Conservation (phyloP, 1,140 invertebrate genomes). For the Hycleus phaleratus region DNA sequence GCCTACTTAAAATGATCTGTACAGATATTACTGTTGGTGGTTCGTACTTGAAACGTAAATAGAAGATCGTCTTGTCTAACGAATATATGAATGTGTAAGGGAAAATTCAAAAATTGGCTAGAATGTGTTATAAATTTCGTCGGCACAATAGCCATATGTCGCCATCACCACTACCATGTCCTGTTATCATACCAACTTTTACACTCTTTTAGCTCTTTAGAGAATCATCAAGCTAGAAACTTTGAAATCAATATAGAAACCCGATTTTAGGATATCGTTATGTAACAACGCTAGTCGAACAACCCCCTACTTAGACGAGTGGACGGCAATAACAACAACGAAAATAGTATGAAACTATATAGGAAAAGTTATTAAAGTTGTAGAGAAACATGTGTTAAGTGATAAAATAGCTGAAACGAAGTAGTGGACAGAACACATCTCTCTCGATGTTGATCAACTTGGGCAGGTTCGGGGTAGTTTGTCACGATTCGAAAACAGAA, state of each 20-base stretch:
- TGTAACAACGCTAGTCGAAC: too few relatives aligned
- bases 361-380: conserved; percentile 14
- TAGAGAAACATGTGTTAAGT: conserved; percentile 8
- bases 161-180: conserved; percentile 11
- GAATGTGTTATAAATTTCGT: conserved; percentile 19
- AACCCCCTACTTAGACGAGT: too few relatives aligned
- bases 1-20: conserved; percentile 26
- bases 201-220: conserved; percentile 37
- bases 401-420: background rate
- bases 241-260: conserved; percentile 32
- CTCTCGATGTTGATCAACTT: conserved; percentile 1
- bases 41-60: too few relatives aligned
- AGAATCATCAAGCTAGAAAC: conserved; percentile 36
- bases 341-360: conserved; percentile 4
- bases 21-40: background rate
- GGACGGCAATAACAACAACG: conserved; percentile 5
- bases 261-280: too few relatives aligned
- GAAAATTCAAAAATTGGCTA: too few relatives aligned
- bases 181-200: conserved; percentile 36
- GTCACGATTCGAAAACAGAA: background rate
- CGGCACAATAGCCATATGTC: conserved; percentile 17
- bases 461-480: conserved; percentile 1
- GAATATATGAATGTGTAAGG: too few relatives aligned
- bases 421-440: background rate
- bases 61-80: too few relatives aligned